phyloP scores from a whole-genome alignment of 2,797 vertebrate species.

The Lagocephalus sceleratus region DNA sequence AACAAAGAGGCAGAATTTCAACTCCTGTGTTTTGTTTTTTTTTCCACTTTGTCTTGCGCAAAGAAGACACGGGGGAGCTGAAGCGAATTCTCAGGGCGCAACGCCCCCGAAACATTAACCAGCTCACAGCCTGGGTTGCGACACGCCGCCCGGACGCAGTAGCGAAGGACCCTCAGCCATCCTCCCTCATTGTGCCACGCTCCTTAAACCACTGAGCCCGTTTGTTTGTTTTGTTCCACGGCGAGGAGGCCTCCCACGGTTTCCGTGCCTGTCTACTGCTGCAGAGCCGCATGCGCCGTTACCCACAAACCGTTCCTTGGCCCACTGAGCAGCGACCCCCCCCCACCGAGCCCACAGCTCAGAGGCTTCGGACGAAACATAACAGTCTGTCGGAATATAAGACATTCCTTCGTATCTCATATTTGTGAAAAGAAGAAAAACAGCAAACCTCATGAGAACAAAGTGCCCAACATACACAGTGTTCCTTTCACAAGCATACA shows the following conservation, averaged over 20 bases:
- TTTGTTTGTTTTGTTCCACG: slow-evolving; percentile 71
- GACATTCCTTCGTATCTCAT: slow-evolving; percentile 4
- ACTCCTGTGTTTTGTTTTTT: too few relatives aligned
- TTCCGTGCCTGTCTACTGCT: slow-evolving; percentile 41
- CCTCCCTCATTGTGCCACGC: slow-evolving; percentile 48
- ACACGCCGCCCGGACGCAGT: slow-evolving; percentile 32
- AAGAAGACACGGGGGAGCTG: neutral
- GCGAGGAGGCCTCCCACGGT: slow-evolving; percentile 63
- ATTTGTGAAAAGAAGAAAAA: slow-evolving; percentile 16
- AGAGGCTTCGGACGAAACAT: slow-evolving; percentile 20
- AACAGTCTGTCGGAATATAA: slow-evolving; percentile 14
- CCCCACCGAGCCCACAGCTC: slow-evolving; percentile 26
- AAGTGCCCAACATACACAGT: slow-evolving; percentile 40
- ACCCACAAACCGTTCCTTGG: slow-evolving; percentile 36
- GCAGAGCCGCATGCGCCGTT: slow-evolving; percentile 44
- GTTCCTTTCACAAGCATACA: slow-evolving; percentile 44
- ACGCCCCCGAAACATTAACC: slow-evolving; percentile 4
- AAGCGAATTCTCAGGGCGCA: slow-evolving; percentile 1
- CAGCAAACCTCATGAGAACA: slow-evolving; percentile 38
- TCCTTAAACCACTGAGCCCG: slow-evolving; percentile 59
- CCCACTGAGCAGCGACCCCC: slow-evolving; percentile 9
- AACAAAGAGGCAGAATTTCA: neutral
- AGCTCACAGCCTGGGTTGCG: slow-evolving; percentile 22
- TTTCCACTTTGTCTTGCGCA: too few relatives aligned
- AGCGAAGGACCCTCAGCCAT: slow-evolving; percentile 36